Base-by-base conservation (phyloP, 2,888 invertebrate genomes). In the Abrostola triplasia region DNA sequence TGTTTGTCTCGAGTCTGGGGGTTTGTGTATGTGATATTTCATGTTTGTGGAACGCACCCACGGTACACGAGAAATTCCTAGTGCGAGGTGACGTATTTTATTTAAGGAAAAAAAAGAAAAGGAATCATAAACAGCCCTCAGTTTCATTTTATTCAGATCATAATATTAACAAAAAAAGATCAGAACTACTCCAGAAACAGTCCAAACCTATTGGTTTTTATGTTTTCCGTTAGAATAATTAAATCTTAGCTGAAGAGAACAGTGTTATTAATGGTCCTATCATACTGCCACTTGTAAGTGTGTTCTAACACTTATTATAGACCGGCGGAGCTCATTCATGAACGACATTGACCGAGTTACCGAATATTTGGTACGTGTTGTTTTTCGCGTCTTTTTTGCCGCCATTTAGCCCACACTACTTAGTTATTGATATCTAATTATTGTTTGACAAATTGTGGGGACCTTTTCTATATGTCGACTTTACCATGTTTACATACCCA, bases 341-440 rank as follows among this genome's bases (percentile, higher is more conserved):
- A 67, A 64, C 52, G 69, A 59, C 77, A 77, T 71, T 78, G 80
- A 74, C 80, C 80, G 55, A 67, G 64, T 74, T 78, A 59, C 44
- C 41, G 38, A 71, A 71, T 59, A 52, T 52, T 59, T 52, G 10
- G 44, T 67, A 67, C 51, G 44, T 47, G 44, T 60, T 53, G 53
- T 66, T 79, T 73, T 67, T 62, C 47, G 48, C 50, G 61, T 38
- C 24, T 60, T 49, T 51, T 58, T 42, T 54, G n/a, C 12, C 41
- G 55, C 42, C 54, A 56, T 72, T 62, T 64, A 48, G 41, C 59
- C 53, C 67, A 59, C 44, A 52, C 37, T 58, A 53, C 63, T 74
- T 63, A 42, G 50, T 53, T 42, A 11, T 48, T 47, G 10, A 47
- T 10, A 24, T 47, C 8, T 42, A 6, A 47, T 47, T 24, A 24